Conservation (phyloP, 2,113 vertebrate species). For the Natator depressus region DNA sequence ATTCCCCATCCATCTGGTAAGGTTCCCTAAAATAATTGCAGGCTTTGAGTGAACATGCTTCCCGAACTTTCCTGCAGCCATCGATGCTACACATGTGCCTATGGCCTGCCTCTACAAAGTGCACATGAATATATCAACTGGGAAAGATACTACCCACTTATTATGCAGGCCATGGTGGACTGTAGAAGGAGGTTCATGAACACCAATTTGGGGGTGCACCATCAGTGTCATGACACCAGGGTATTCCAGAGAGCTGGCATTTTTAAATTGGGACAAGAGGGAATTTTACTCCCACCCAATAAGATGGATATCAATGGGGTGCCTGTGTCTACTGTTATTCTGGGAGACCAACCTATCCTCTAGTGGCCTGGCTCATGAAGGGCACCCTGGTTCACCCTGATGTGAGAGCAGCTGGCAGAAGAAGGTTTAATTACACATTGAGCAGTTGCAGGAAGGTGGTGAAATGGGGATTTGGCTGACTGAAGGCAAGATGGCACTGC, state of each 20-base stretch:
- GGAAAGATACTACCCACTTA: no score
- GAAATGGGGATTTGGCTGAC: not conserved
- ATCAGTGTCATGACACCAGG: no score
- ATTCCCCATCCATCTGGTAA: not conserved
- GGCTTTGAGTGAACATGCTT: not conserved
- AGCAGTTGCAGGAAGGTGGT: not conserved
- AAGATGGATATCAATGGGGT: no score
- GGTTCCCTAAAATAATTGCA: not conserved
- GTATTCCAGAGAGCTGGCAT: no score
- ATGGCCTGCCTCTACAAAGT: not conserved
- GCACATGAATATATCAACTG: no score
- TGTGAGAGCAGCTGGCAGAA: fast-evolving
- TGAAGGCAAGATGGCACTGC: not conserved
- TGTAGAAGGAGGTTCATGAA: no score
- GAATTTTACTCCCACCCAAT: no score
- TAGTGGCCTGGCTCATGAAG: not conserved
- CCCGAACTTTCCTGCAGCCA: not conserved
- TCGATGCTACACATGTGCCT: not conserved
- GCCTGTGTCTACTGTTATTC: no score
- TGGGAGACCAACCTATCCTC: no score
- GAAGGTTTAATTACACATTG: not conserved
- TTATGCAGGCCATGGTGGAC: no score
- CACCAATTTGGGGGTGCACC: no score
- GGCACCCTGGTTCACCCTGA: not conserved
- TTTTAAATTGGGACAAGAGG: no score